phyloP scores from a whole-genome alignment of 2,888 invertebrate genomes.

The Urechis unicinctus region DNA sequence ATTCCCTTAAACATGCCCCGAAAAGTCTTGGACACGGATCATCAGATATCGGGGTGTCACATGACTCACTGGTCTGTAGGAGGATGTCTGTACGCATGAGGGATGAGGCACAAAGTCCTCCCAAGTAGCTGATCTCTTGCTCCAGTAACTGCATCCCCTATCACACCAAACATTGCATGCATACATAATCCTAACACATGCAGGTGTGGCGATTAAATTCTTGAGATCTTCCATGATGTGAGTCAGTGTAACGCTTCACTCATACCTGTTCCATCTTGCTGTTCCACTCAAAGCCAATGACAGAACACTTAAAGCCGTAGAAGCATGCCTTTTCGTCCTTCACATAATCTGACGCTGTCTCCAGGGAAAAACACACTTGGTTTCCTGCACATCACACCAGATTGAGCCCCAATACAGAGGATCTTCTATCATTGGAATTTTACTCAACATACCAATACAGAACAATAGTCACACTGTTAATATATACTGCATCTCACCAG shows the following conservation, averaged over 20 bases:
- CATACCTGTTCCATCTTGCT: too few relatives aligned
- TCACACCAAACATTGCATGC: not conserved
- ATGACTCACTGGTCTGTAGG: slow-evolving; percentile 58
- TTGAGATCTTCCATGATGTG: too few relatives aligned
- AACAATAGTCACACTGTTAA: not conserved
- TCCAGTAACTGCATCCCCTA: slow-evolving; percentile 61
- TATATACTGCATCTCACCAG: slow-evolving; percentile 54
- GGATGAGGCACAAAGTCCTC: slow-evolving; percentile 84
- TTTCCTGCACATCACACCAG: slow-evolving; percentile 60
- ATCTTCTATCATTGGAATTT: not conserved
- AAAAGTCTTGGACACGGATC: too few relatives aligned
- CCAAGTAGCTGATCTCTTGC: slow-evolving; percentile 81
- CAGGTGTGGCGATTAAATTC: too few relatives aligned
- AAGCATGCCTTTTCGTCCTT: slow-evolving; percentile 78
- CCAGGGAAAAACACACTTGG: slow-evolving; percentile 88
- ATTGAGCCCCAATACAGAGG: not conserved
- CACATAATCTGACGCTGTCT: slow-evolving; percentile 90
- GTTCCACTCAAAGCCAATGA: slow-evolving; percentile 62
- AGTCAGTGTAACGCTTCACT: too few relatives aligned
- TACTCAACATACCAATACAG: not conserved
- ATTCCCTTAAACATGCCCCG: too few relatives aligned
- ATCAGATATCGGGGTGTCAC: too few relatives aligned
- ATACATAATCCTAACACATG: too few relatives aligned
- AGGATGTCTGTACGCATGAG: slow-evolving; percentile 76
- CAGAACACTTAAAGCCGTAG: slow-evolving; percentile 77